Base-by-base conservation (phyloP, 2,888 invertebrate genomes). In the Anoplius nigerrimus region DNA sequence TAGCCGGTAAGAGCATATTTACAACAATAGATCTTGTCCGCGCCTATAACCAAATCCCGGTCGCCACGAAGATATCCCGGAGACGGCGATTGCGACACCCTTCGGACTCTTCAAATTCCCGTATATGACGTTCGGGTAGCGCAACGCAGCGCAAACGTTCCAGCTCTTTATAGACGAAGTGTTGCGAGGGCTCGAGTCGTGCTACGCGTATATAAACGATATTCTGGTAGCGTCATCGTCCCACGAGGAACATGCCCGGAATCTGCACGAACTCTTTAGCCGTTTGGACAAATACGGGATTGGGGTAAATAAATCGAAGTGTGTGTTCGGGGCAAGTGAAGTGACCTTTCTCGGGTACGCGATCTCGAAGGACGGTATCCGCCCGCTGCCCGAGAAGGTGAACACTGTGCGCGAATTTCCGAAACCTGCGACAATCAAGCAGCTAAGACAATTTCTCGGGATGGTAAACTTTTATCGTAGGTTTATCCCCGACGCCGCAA, bases 101-200 rank as follows among this genome's bases (percentile, higher is more conserved):
- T n/a, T n/a, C n/a, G n/a, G n/a, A n/a, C n/a, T n/a, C n/a, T n/a
- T n/a, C n/a, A n/a, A n/a, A n/a, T n/a, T n/a, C n/a, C n/a, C n/a
- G n/a, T n/a, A n/a, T n/a, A n/a, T n/a, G n/a, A n/a, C 78, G 0
- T 84, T 82, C 24, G 84, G 82, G 0, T 56, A 84, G 0, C 59
- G 74, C 0, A 71, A 73, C 11, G 69, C 69, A 0, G 63, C 60
- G 0, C 72, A 72, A 42, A 66, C 63, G 0, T 69, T 69, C 5
- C 86, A 89, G 61, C 77, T 86, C 2, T 88, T 88, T 45, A 84
- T 89, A 13, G 84, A 89, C 53, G 79, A 79, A 15, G 76, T 79
- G 1, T 27, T 79, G 0, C 67, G 79, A 2, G 84, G 82, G 4
- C 56, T 85, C 0, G 85, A 85, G 21, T 85, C 89, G 64, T 69